Conservation (phyloP, 1,140 invertebrate genomes). For the Ctenoplectra terminalis region DNA sequence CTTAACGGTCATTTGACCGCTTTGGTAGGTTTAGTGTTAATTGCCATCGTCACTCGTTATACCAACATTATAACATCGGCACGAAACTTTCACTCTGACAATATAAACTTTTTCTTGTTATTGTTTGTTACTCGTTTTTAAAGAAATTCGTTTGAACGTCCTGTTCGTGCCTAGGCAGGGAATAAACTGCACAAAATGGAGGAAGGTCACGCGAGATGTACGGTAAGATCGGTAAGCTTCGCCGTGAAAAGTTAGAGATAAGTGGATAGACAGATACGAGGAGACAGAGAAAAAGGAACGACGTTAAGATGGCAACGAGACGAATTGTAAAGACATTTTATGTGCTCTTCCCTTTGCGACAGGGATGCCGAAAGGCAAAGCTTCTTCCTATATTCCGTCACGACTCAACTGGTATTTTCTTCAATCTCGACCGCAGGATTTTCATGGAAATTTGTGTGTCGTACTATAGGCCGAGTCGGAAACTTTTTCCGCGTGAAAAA, state of each 20-base stretch:
- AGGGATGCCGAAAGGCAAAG: conserved; percentile 18
- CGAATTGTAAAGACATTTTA: conserved; percentile 51
- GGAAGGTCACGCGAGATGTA: neutral
- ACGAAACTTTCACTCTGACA: no score
- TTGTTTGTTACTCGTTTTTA: no score
- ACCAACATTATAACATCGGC: no score
- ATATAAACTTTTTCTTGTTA: no score
- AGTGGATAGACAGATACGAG: conserved; percentile 41
- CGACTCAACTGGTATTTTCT: conserved; percentile 26
- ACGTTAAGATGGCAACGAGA: conserved; percentile 26
- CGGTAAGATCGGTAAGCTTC: conserved; percentile 22
- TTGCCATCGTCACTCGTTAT: no score
- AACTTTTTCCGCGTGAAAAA: neutral
- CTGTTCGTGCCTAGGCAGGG: no score
- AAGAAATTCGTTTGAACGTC: no score
- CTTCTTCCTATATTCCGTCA: conserved; percentile 1
- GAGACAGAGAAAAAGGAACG: conserved; percentile 27
- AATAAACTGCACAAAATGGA: neutral
- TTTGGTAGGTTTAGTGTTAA: neutral
- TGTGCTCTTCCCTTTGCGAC: conserved; percentile 23
- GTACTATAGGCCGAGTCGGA: neutral
- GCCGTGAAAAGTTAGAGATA: conserved; percentile 47
- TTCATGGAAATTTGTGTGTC: conserved; percentile 14
- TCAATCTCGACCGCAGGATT: conserved; percentile 23
- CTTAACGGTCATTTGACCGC: no score